Evolutionary conservation across 2,888 invertebrate species (phyloP), one percentile per base, ranked within the genome.

Genomic region (Pemphredon lugubris): DNA sequence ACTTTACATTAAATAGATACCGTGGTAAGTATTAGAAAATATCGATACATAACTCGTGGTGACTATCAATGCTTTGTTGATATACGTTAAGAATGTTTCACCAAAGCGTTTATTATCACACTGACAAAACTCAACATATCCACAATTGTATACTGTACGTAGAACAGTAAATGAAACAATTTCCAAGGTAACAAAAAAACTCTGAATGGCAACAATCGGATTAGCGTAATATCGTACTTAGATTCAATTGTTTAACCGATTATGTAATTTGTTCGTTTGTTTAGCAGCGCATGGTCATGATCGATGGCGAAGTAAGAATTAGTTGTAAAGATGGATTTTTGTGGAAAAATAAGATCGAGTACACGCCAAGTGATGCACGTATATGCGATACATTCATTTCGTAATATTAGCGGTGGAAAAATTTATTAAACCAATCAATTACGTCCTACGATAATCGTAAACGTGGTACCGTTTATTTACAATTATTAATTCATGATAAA

Each of bases 11-110:
- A 40, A 66, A 78, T 73, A 82, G 59, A 72, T 75, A 74, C 65
- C 60, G 64, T 73, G 84, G 79, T 84, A 84, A 84, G 85, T 84
- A 83, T 79, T 74, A 82, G 68, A 70, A 65, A 75, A 51, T 72
- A 72, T 58, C 39, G 69, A 73, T 64, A 75, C 42, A 54, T 42
- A 48, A 32, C 47, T 54, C 55, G n/a, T 11, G 34, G 34, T 54
- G 68, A 63, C 48, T 30, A 58, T 68, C 14, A 47, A 78, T 42
- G 47, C 72, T 77, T 66, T 40, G 59, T 48, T 37, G 51, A 45
- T n/a, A 18, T 39, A 26, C 9, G 11, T 20, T 55, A 32, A 21
- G 14, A 44, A 45, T 53, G 34, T 54, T 63, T 50, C 21, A 18
- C 13, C 50, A 40, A 59, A 63, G 44, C 39, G 50, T 60, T 68